Conservation (phyloP, 2,888 invertebrate genomes). For the Antheraea yamamai region DNA sequence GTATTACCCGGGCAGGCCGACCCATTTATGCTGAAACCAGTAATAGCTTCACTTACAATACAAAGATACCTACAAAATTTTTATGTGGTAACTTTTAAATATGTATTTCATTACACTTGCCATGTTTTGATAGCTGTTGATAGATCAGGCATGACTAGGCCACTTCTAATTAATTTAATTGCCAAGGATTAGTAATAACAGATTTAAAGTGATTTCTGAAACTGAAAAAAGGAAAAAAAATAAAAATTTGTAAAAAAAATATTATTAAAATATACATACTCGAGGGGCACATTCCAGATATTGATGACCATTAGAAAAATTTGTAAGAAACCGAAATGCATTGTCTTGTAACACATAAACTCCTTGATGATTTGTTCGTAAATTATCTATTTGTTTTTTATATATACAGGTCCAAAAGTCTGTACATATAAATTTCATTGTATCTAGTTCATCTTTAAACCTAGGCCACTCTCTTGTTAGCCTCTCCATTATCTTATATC, state of each 20-base stretch:
- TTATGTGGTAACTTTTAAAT: too few species aligned
- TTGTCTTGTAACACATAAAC: conserved; percentile 99
- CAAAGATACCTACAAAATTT: too few species aligned
- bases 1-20: too few species aligned
- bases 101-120: too few species aligned
- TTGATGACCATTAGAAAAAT: conserved; percentile 93
- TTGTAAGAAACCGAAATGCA: conserved; percentile 93
- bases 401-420: conserved; percentile 99
- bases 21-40: too few species aligned
- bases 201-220: neutral
- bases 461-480: conserved; percentile 95
- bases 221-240: neutral
- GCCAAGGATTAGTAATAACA: neutral
- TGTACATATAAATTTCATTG: conserved; percentile 99
- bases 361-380: conserved; percentile 98
- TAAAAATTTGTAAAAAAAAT: too few species aligned
- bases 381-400: conserved; percentile 98
- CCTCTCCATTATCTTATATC: conserved; percentile 92
- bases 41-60: too few species aligned
- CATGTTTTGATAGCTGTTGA: too few species aligned
- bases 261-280: conserved; percentile 66
- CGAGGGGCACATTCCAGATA: conserved; percentile 95
- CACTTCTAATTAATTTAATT: too few species aligned
- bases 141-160: too few species aligned
- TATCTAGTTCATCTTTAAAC: conserved; percentile 98